A percentile compares a stretch with the other conserved stretches of the same genome.
phyloP scores from a whole-genome alignment of 2,888 invertebrate species.

The Apodemia duryi region DNA sequence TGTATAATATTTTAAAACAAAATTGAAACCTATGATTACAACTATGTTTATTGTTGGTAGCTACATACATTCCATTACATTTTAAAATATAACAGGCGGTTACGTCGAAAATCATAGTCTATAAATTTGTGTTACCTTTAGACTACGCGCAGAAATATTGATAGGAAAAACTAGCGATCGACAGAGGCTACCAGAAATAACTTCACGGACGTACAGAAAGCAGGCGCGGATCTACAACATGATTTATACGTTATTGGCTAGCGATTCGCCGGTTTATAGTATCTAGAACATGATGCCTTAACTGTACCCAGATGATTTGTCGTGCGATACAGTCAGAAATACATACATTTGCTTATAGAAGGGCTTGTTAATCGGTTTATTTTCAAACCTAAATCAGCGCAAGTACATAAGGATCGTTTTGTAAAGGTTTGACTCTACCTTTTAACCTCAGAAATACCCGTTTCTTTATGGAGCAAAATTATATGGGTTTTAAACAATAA shows the following conservation, averaged over 20 bases:
- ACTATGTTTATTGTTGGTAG: background rate
- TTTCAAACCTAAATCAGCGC: too few relatives aligned
- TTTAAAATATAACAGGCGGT: constrained; percentile 29
- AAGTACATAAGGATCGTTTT: too few relatives aligned
- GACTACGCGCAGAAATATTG: constrained; percentile 50
- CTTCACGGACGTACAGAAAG: constrained; percentile 69
- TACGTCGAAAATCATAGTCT: constrained; percentile 33
- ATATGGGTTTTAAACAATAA: too few relatives aligned
- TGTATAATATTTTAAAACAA: background rate
- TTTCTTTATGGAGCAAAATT: too few relatives aligned
- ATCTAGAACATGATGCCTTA: constrained; percentile 45
- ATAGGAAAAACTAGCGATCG: constrained; percentile 51
- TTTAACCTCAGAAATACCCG: too few relatives aligned
- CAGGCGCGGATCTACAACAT: constrained; percentile 65
- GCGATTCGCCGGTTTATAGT: constrained; percentile 42
- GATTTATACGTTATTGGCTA: constrained; percentile 66
- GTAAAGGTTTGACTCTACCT: too few relatives aligned
- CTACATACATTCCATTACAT: background rate
- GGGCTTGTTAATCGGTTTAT: too few relatives aligned
- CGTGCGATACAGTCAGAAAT: background rate
- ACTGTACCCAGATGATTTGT: constrained; percentile 35
- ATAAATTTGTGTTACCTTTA: constrained; percentile 36
- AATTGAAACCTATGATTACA: background rate
- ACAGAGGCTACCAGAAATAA: constrained; percentile 59
- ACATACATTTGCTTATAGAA: background rate